Percentiles rank a stretch among this genome's conserved stretches.
phyloP scores from a whole-genome alignment of 2,888 invertebrate species.

The Pseudococcus jackbeardsleyi region DNA sequence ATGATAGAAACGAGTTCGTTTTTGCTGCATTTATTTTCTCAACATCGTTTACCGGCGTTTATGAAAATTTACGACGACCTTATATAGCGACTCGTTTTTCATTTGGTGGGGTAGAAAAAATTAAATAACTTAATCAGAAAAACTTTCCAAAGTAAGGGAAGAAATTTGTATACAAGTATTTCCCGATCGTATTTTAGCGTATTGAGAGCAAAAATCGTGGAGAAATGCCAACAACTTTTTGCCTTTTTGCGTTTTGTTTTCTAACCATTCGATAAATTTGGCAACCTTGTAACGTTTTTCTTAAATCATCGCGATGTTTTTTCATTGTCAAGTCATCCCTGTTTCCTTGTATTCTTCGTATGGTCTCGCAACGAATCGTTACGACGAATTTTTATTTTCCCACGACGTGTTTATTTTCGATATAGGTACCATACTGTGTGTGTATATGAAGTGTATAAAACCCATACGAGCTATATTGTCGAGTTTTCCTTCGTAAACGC shows the following conservation, averaged over 20 bases:
- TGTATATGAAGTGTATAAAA: constrained; percentile 23
- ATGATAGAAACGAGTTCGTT: constrained; percentile 34
- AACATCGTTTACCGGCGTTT: constrained; percentile 13
- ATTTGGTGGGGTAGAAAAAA: constrained; percentile 8
- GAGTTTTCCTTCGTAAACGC: neutral
- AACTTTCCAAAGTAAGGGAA: neutral
- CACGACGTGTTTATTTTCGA: constrained; percentile 1
- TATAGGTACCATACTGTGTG: neutral
- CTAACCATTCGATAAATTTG: constrained; percentile 44
- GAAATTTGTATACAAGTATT: constrained; percentile 48
- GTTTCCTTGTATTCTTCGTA: neutral
- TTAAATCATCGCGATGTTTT: constrained; percentile 45
- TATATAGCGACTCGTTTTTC: constrained; percentile 29
- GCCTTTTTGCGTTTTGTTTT: constrained; percentile 40
- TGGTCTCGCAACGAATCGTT: neutral
- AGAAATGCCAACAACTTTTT: constrained; percentile 40
- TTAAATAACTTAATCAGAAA: constrained; percentile 43
- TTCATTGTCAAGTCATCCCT: constrained; percentile 27
- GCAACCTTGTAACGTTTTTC: constrained; percentile 53
- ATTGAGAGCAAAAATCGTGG: constrained; percentile 15
- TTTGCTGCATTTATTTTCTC: constrained; percentile 31
- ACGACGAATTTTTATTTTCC: constrained; percentile 6
- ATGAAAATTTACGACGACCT: constrained; percentile 17
- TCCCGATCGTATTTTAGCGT: neutral
- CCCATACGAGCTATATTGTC: neutral